Conservation (phyloP, 1,140 invertebrate species). For the Meteorus sp. region DNA sequence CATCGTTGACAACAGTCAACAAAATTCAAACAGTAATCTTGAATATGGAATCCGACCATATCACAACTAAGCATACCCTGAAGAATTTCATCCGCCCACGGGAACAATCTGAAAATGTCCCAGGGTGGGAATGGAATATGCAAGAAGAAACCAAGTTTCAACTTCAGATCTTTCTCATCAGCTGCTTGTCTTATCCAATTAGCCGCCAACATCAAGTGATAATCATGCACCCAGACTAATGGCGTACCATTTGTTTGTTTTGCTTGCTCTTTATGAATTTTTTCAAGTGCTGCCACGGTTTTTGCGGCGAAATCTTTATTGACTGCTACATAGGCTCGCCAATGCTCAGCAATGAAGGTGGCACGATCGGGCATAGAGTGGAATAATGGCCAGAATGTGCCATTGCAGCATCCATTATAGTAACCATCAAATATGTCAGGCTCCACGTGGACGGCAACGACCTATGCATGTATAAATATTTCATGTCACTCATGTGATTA, state of each 20-base stretch:
- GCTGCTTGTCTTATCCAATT: slow-evolving; percentile 82
- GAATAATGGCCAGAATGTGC: slow-evolving; percentile 88
- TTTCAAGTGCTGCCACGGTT: slow-evolving; percentile 73
- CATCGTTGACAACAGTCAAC: slow-evolving; percentile 88
- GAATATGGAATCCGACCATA: slow-evolving; percentile 90
- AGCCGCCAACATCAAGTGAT: slow-evolving; percentile 88
- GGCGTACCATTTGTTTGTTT: slow-evolving; percentile 64
- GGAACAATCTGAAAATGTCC: slow-evolving; percentile 88
- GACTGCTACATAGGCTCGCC: slow-evolving; percentile 78
- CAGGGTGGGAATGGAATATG: slow-evolving; percentile 92
- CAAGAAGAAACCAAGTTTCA: slow-evolving; percentile 86
- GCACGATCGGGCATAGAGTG: slow-evolving; percentile 87
- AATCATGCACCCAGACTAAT: slow-evolving; percentile 90
- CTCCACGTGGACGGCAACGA: slow-evolving; percentile 78
- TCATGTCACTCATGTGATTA: no score
- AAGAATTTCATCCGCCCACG: slow-evolving; percentile 89
- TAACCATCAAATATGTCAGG: slow-evolving; percentile 78
- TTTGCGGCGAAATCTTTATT: slow-evolving; percentile 82
- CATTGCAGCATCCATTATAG: slow-evolving; percentile 92
- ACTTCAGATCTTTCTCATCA: slow-evolving; percentile 75
- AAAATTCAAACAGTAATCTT: slow-evolving; percentile 89
- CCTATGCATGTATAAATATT: slow-evolving; percentile 58
- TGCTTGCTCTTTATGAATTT: slow-evolving; percentile 64
- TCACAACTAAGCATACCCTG: slow-evolving; percentile 88
- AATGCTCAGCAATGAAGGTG: slow-evolving; percentile 77